phyloP scores from a whole-genome alignment of 2,888 invertebrate species.

The Horisme vitalbata region DNA sequence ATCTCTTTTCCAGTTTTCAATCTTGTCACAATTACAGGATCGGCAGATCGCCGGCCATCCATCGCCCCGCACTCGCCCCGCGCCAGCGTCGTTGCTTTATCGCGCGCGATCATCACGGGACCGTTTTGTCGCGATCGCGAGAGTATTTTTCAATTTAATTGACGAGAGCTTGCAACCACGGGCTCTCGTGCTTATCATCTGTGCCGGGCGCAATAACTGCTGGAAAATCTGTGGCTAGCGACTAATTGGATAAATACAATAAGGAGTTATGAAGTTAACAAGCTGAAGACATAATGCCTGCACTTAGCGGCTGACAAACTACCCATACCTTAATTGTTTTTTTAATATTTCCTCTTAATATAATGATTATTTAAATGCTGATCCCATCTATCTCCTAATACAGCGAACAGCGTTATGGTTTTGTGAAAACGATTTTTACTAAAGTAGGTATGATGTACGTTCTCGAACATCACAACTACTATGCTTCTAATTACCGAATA shows the following conservation, averaged over 20 bases:
- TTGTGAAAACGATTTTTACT: no score
- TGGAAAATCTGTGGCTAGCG: not conserved
- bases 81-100: not conserved
- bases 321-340: not conserved
- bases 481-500: no score
- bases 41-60: slow-evolving; percentile 3
- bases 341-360: no score
- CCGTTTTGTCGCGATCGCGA: slow-evolving; percentile 13
- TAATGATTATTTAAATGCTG: no score
- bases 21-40: slow-evolving; percentile 18
- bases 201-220: not conserved
- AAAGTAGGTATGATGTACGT: no score
- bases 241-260: slow-evolving; percentile 5
- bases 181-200: not conserved
- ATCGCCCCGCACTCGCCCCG: slow-evolving; percentile 1
- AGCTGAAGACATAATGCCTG: slow-evolving; percentile 6
- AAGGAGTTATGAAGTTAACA: slow-evolving; percentile 1
- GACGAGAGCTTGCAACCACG: not conserved
- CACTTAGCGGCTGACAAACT: not conserved
- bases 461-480: no score
- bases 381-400: no score
- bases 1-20: not conserved
- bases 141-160: slow-evolving; percentile 24
- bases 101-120: slow-evolving; percentile 17
- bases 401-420: no score